Evolutionary conservation across 2,797 vertebrate species (phyloP).

Genomic region (Enteromius treurensis): DNA sequence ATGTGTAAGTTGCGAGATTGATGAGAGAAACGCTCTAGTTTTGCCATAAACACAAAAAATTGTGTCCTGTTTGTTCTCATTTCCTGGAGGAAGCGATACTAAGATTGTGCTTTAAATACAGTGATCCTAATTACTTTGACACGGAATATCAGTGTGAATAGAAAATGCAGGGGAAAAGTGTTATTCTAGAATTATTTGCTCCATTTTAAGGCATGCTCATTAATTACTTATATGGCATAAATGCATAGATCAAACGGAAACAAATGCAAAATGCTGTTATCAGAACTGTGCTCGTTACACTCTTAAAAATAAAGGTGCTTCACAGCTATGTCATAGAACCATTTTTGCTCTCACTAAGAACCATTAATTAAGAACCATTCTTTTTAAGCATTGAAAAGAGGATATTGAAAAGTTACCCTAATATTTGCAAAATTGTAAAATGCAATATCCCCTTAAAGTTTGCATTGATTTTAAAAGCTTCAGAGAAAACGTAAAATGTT

Average conservation of each 20-base stretch:
- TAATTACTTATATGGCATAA: neutral
- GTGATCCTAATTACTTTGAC: conserved; percentile 3
- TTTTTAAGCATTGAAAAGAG: neutral
- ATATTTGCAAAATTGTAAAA: neutral
- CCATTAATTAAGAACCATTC: too few relatives aligned
- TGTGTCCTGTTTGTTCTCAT: conserved; percentile 22
- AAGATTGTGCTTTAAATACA: neutral
- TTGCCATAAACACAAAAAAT: neutral
- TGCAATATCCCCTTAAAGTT: neutral
- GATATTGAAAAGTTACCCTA: neutral
- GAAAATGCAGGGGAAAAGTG: neutral
- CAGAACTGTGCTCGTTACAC: neutral
- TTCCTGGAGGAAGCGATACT: neutral
- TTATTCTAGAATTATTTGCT: conserved; percentile 3
- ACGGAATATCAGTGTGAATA: neutral
- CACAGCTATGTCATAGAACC: too few relatives aligned
- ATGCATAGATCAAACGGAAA: conserved; percentile 5
- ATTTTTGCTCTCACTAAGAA: too few relatives aligned
- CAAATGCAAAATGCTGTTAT: neutral
- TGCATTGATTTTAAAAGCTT: too few relatives aligned
- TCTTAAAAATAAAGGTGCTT: too few relatives aligned
- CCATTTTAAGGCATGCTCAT: neutral
- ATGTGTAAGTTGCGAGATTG: conserved; percentile 12
- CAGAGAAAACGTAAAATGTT: neutral
- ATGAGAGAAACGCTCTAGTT: conserved; percentile 9